These are phyloP conservation scores for Ceratosolen fusciceps DNA, from an alignment of 1,140 invertebrate species.

Conservation along the genomic window DNA sequence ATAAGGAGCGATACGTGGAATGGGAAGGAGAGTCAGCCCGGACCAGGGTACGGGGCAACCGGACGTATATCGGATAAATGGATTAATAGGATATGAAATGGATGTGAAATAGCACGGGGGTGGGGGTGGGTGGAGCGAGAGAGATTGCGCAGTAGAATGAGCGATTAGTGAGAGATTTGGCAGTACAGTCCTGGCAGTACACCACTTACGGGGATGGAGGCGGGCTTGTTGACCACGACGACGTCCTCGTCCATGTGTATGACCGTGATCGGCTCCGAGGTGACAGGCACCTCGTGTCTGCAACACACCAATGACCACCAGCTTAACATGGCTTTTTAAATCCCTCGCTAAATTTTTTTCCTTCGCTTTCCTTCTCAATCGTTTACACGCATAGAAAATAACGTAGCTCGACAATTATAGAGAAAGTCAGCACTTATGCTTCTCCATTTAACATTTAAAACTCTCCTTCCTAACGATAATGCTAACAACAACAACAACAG, in stretches of 20 bases:
- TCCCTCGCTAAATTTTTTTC: slow-evolving; percentile 16
- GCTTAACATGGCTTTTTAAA: slow-evolving; percentile 70
- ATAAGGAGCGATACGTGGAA: no score
- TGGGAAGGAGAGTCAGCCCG: no score
- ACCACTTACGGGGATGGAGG: slow-evolving; percentile 97
- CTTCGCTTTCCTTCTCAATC: slow-evolving; percentile 9
- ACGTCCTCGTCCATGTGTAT: slow-evolving; percentile 98
- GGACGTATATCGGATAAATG: no score
- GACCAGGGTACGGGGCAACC: no score
- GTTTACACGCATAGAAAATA: slow-evolving; percentile 18
- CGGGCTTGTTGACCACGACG: slow-evolving; percentile 99
- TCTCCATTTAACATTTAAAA: neutral
- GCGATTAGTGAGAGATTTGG: slow-evolving; percentile 67
- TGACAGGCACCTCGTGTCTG: slow-evolving; percentile 98
- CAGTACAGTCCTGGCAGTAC: slow-evolving; percentile 79
- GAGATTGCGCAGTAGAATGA: slow-evolving; percentile 40
- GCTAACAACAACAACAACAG: no score
- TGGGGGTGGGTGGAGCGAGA: no score
- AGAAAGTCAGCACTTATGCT: neutral
- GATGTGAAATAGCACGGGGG: no score
- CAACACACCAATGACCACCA: slow-evolving; percentile 75
- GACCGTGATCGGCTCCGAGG: slow-evolving; percentile 93
- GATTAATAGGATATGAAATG: no score
- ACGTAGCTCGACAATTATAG: neutral
- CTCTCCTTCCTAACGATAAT: no score